These are phyloP conservation scores for Isurus oxyrinchus DNA, from an alignment of 2,113 vertebrate genomes.

Conservation along the genomic window DNA sequence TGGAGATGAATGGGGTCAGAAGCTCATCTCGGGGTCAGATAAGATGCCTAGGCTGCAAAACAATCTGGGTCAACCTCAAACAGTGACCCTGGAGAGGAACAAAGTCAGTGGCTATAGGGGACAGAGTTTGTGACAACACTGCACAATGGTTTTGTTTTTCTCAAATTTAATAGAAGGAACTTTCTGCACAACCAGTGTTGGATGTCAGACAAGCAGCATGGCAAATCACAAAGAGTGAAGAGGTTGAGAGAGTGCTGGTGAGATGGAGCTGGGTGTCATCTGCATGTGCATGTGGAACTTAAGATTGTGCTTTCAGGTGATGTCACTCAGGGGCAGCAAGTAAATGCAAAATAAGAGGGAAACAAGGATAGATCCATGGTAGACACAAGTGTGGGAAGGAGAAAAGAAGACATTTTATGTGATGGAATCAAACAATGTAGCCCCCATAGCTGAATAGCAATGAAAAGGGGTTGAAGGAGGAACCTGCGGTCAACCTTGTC, in stretches of 20 bases:
- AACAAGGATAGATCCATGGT: background rate
- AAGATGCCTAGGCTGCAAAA: background rate
- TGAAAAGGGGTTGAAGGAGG: no score
- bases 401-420: no score
- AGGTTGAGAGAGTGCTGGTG: background rate
- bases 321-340: background rate
- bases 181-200: background rate
- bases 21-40: background rate
- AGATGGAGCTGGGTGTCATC: background rate
- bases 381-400: no score
- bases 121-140: background rate
- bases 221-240: background rate
- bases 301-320: no score
- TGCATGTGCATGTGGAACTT: background rate
- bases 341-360: no score
- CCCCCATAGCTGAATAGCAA: no score
- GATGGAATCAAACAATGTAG: no score
- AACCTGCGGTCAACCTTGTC: no score
- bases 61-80: background rate
- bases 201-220: background rate
- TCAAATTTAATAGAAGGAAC: background rate
- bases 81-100: no score
- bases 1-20: background rate
- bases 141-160: background rate
- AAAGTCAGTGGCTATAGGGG: background rate